Evolutionary conservation across 2,888 invertebrate genomes (phyloP), one percentile per base, ranked within the genome.

Genomic region (Syrista parreyssii): DNA sequence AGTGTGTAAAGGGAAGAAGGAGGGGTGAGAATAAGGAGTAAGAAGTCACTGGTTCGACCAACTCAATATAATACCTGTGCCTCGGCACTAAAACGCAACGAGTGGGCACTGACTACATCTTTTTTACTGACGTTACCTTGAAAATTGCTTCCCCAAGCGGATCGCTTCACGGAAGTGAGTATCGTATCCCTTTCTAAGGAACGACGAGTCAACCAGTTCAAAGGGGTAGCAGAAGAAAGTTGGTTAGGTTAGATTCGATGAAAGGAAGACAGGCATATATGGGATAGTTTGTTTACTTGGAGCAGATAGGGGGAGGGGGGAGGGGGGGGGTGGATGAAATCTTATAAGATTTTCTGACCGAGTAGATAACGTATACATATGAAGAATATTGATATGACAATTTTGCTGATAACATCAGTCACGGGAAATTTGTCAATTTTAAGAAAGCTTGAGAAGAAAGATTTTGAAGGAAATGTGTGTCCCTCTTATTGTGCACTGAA

Each of bases 11-110:
- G 23, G 23, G 23, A 55, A 23, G 9, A 23, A 55, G 55, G 55
- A 2, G 23, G 9, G 23, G n/a, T n/a, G 23, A 55, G 23, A 55
- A 23, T 23, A 55, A 23, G 23, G 55, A 73, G 75, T 79, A 71
- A 75, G 30, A 68, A 79, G 81, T 83, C 83, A 85, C 85, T 85
- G 85, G 85, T 85, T 85, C 55, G 9, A 23, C 23, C 55, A 55
- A 55, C 23, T 55, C 55, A 23, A 15, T 55, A 23, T 23, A 55
- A 55, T 55, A 55, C 55, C 23, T 23, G 9, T 23, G 55, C 23
- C 23, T 55, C 55, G 23, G 55, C 15, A 33, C 71, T 71, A 31
- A 9, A 30, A 11, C 23, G 12, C 71, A 9, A 12, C 31, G 71
- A 32, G 71, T 71, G 30, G 12, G 32, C 31, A 23, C 33, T 32